These are phyloP conservation scores for Ricordea florida DNA, from an alignment of 92 coral and sea anemone genomes.

Conservation along the genomic window DNA sequence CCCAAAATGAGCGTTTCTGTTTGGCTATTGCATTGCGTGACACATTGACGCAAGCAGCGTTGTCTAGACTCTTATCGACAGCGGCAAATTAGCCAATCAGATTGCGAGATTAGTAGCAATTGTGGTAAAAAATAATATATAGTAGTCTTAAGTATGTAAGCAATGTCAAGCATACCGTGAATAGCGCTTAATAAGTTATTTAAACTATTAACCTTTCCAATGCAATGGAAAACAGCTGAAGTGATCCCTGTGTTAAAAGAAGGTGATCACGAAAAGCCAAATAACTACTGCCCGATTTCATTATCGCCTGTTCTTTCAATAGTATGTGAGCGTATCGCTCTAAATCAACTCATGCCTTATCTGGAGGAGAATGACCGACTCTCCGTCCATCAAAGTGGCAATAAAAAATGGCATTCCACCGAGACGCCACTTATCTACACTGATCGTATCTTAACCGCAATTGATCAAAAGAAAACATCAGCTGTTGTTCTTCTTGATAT, in stretches of 20 bases:
- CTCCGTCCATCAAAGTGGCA: conserved; percentile 12
- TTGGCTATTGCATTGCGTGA: no score
- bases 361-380: neutral
- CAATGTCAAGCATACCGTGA: no score
- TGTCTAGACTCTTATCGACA: no score
- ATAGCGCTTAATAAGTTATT: no score
- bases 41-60: no score
- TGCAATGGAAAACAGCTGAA: neutral
- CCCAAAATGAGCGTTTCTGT: no score
- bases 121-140: no score
- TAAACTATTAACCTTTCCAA: conserved; percentile 15
- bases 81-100: no score
- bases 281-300: neutral
- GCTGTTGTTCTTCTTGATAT: conserved; percentile 12
- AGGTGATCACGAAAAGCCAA: conserved; percentile 1
- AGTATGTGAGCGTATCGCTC: neutral
- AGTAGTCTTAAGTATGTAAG: no score
- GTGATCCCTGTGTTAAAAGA: neutral
- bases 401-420: conserved; percentile 17
- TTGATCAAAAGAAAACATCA: conserved; percentile 13
- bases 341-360: neutral
- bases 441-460: conserved; percentile 12
- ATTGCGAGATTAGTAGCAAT: no score
- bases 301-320: neutral
- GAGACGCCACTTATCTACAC: neutral